phyloP scores from a whole-genome alignment of 2,113 vertebrate species.

The Agelaius tricolor region DNA sequence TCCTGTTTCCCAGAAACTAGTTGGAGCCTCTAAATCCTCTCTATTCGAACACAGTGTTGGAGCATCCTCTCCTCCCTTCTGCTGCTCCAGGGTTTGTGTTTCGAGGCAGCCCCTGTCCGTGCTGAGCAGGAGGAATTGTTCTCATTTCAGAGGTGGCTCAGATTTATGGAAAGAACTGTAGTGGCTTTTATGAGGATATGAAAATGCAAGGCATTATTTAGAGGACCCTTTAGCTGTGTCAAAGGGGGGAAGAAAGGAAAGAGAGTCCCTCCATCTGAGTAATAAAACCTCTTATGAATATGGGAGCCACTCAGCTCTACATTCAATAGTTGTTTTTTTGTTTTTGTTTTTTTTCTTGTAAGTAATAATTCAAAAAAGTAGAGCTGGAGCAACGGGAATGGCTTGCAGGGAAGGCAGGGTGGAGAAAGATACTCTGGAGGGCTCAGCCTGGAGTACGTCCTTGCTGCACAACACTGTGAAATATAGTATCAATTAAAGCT shows the following conservation, averaged over 20 bases:
- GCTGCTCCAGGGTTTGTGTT: background rate
- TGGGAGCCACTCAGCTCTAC: background rate
- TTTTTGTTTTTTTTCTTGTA: background rate
- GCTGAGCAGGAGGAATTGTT: background rate
- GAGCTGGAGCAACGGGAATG: background rate
- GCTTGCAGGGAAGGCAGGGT: background rate
- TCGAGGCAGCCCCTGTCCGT: rapidly evolving
- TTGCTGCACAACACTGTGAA: conserved; percentile 61
- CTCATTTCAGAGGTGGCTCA: background rate
- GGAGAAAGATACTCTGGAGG: conserved; percentile 23
- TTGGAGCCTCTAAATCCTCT: background rate
- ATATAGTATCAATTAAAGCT: conserved; percentile 71
- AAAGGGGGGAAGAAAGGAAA: background rate
- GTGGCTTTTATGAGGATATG: conserved; percentile 19
- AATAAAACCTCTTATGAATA: background rate
- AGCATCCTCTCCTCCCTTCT: background rate
- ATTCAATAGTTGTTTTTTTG: background rate
- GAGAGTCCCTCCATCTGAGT: background rate
- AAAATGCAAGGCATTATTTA: conserved; percentile 14
- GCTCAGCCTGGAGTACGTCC: conserved; percentile 16
- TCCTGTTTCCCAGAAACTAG: background rate
- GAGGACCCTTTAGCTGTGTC: background rate
- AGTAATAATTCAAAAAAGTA: conserved; percentile 16
- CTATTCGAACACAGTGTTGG: rapidly evolving
- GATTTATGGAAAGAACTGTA: background rate